Percentiles rank a stretch among this genome's conserved stretches.
These are phyloP conservation scores for Melanocharis versteri DNA, from an alignment of 2,113 vertebrate species.

Conservation along the genomic window DNA sequence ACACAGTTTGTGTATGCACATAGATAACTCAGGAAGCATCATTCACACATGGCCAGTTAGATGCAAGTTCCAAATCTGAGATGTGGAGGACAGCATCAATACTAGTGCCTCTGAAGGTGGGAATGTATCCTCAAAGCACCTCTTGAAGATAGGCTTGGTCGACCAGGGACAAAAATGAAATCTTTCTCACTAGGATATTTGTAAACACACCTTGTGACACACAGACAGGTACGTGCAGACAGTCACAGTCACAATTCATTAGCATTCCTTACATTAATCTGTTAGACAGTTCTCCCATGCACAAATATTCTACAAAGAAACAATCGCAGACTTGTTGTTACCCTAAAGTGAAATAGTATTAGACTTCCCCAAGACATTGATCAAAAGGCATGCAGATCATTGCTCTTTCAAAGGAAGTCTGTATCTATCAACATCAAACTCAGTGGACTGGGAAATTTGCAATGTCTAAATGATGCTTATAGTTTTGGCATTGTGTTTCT, in stretches of 20 bases:
- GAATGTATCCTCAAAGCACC: not conserved
- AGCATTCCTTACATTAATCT: not conserved
- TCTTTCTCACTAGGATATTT: not conserved
- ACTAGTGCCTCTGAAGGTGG: conserved; percentile 2
- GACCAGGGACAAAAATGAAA: not conserved
- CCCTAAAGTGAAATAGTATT: conserved; percentile 57
- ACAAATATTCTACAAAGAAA: conserved; percentile 19
- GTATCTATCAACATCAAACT: conserved; percentile 82
- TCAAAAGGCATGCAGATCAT: conserved; percentile 74
- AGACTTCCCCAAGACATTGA: conserved; percentile 63
- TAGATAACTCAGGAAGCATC: not conserved
- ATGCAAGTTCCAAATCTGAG: conserved; percentile 45
- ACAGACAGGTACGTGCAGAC: not conserved
- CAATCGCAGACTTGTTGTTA: conserved; percentile 6
- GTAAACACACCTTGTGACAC: not conserved
- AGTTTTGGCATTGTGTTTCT: conserved; percentile 75
- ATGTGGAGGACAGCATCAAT: not conserved
- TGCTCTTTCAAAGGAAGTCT: conserved; percentile 76
- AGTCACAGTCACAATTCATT: conserved; percentile 8
- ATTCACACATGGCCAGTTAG: not conserved
- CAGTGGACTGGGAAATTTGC: conserved; percentile 81
- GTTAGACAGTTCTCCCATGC: not conserved
- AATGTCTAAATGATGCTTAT: conserved; percentile 81
- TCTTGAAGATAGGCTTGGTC: not conserved
- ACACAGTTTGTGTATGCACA: not conserved